A percentile compares a stretch with the other conserved stretches of the same genome.
Conservation (phyloP, 37 sponge, comb jelly and placozoan species). For the Geodia barretti region DNA sequence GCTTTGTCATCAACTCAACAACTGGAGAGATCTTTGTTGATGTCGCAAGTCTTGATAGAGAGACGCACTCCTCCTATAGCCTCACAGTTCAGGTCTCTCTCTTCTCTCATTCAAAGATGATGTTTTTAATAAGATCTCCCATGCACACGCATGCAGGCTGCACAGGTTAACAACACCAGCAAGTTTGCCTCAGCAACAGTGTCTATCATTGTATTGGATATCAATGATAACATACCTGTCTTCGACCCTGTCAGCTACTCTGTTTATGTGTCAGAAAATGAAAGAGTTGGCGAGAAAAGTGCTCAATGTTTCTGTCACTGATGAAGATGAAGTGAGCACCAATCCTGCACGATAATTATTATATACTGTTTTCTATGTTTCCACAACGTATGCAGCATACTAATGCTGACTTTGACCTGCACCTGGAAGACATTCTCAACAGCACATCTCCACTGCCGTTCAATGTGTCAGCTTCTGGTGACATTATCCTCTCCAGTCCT, state of each 20-base stretch:
- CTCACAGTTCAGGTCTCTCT: slow-evolving; percentile 38
- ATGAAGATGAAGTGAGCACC: slow-evolving; percentile 33
- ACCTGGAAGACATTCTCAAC: slow-evolving; percentile 27
- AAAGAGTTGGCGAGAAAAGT: neutral
- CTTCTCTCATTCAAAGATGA: neutral
- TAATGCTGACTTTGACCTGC: slow-evolving; percentile 38
- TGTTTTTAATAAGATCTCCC: too few relatives aligned
- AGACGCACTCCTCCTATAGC: slow-evolving; percentile 16
- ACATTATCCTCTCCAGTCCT: neutral
- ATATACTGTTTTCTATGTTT: neutral
- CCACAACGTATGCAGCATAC: slow-evolving; percentile 2
- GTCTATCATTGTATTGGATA: slow-evolving; percentile 48
- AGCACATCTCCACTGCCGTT: slow-evolving; percentile 29
- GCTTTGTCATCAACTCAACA: slow-evolving; percentile 29
- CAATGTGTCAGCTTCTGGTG: neutral
- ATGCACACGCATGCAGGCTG: slow-evolving; percentile 20
- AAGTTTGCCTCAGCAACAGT: slow-evolving; percentile 16
- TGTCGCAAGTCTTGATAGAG: slow-evolving; percentile 39
- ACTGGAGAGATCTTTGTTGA: slow-evolving; percentile 57
- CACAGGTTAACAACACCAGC: neutral
- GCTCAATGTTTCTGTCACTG: slow-evolving; percentile 36
- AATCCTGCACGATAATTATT: too few relatives aligned
- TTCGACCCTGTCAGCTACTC: slow-evolving; percentile 37
- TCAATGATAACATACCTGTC: slow-evolving; percentile 61
- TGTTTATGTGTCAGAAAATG: slow-evolving; percentile 27